Evolutionary conservation across 2,113 vertebrate species (phyloP).

Genomic region (Eleginops maclovinus): DNA sequence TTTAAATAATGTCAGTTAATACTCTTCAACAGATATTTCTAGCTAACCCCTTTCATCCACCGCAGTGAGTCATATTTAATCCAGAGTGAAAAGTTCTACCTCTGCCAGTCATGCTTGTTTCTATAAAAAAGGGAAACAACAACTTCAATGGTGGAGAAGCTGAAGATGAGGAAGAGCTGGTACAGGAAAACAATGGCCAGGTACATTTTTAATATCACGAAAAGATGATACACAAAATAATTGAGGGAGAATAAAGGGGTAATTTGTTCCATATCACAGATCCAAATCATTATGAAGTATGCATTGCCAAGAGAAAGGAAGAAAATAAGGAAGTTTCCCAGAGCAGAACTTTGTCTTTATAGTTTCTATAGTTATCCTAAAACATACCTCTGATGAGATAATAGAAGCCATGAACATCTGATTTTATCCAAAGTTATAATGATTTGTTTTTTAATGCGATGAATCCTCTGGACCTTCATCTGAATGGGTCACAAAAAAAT

Average conservation of each 20-base stretch:
- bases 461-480: no score
- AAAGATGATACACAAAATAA: neutral
- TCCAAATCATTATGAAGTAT: neutral
- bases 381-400: neutral
- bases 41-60: neutral
- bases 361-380: neutral
- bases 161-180: neutral
- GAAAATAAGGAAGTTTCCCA: neutral
- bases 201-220: neutral
- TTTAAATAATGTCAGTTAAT: neutral
- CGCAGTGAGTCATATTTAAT: neutral
- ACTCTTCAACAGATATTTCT: neutral
- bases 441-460: no score
- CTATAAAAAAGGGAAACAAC: neutral
- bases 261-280: neutral
- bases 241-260: neutral
- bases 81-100: neutral
- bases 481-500: no score
- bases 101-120: neutral
- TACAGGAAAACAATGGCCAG: neutral
- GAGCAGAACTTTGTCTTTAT: neutral
- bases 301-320: neutral
- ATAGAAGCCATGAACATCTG: no score
- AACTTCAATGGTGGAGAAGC: neutral
- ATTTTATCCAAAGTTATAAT: neutral